Evolutionary conservation across 2,113 vertebrate species (phyloP), one percentile per base, ranked within the genome.

Genomic region (Melanocharis versteri): DNA sequence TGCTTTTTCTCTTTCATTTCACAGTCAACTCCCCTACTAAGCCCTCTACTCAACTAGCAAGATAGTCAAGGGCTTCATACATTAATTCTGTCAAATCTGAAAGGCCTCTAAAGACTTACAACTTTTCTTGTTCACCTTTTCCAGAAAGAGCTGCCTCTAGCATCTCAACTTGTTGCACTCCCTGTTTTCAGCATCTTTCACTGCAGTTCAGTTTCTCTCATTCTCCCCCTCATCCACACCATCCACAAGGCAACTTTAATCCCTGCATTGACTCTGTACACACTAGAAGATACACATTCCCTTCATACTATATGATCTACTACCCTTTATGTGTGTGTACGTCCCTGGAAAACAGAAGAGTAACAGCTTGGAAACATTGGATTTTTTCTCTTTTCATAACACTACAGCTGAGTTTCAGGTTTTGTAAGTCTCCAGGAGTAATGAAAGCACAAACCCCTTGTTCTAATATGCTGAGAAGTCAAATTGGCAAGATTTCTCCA

Each of bases 261-360:
- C 39, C 62, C 72, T 18, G 12, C 9, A 69, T 33, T 10, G 44
- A 42, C 60, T 60, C 28, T 47, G 40, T 22, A 3, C 15, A 15
- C 33, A 7, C 18, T 7, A 7, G 14, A 60, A 70, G 51, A 64
- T 9, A 51, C 30, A 44, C 6, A 6, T 56, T 83, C 62, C 48
- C 65, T 31, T 15, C 48, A 19, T 7, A 20, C 40, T 82, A 5
- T 8, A 22, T 7, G 10, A 28, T 51, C 30, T 17, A 3, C 40
- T 39, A 72, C 61, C 26, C n/a, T 90, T 62, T 23, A 3, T 24
- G 31, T 16, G 37, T 9, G 37, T 0, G 0, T 39, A 70, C 0
- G 0, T 26, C 42, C 42, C 54, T 22, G 11, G 33, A 72, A 85
- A 90, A 65, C 13, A 54, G 30, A 70, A 73, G 11, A 58, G 42